Evolutionary conservation across 2,797 vertebrate genomes (phyloP).

Genomic region (Australoheros facetus): DNA sequence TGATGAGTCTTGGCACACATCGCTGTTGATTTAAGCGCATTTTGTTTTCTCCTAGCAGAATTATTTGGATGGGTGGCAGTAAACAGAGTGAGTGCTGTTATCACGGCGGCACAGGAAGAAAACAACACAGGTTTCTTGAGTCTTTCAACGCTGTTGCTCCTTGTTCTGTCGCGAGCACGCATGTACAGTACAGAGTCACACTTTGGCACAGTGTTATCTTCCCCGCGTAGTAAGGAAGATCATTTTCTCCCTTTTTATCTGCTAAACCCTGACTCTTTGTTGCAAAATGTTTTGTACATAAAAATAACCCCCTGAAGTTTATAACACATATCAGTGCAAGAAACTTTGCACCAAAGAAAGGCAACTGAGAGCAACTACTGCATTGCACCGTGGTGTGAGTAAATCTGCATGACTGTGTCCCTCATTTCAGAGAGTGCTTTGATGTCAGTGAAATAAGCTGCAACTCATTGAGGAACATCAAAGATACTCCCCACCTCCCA

Average conservation of each 20-base stretch:
- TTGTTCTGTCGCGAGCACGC: background rate
- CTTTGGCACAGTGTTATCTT: background rate
- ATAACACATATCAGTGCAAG: background rate
- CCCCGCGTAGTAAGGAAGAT: background rate
- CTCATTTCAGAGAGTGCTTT: slow-evolving; percentile 64
- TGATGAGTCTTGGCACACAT: background rate
- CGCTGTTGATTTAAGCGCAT: background rate
- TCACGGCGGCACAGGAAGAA: background rate
- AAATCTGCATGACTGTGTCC: slow-evolving; percentile 55
- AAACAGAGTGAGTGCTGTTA: background rate
- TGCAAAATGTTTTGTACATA: background rate
- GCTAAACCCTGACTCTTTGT: slow-evolving; percentile 19
- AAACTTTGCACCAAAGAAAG: slow-evolving; percentile 27
- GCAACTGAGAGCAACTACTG: slow-evolving; percentile 38
- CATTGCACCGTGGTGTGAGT: slow-evolving; percentile 46
- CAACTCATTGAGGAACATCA: slow-evolving; percentile 67
- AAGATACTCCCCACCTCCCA: slow-evolving; percentile 40
- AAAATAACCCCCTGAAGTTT: slow-evolving; percentile 10
- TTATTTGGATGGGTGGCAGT: background rate
- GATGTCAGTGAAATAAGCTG: slow-evolving; percentile 67
- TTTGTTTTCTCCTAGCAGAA: slow-evolving; percentile 6
- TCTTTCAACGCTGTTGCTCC: background rate
- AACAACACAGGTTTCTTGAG: background rate
- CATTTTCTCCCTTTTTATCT: background rate
- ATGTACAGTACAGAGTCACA: background rate